Evolutionary conservation across 2,797 vertebrate genomes (phyloP).

Genomic region (Eutrigla gurnardus): DNA sequence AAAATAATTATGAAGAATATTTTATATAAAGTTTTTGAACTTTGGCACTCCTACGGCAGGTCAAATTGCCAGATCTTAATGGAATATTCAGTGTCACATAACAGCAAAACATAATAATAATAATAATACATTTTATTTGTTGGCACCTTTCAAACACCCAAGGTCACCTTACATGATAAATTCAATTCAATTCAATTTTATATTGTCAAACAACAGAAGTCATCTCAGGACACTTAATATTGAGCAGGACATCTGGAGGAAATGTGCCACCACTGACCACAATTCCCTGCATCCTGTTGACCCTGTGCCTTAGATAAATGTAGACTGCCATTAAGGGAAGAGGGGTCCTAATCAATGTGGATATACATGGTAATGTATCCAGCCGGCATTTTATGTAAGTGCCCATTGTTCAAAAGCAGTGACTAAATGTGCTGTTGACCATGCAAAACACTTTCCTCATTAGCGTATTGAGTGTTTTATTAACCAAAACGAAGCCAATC

Average conservation of each 20-base stretch:
- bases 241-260: too few relatives aligned
- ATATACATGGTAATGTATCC: background rate
- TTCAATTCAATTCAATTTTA: too few relatives aligned
- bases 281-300: background rate
- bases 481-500: conserved; percentile 61
- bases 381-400: background rate
- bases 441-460: conserved; percentile 11
- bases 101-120: too few relatives aligned
- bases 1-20: background rate
- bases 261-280: background rate
- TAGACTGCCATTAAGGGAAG: background rate
- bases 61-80: background rate
- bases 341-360: background rate
- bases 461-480: conserved; percentile 48
- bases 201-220: too few relatives aligned
- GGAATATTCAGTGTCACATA: background rate
- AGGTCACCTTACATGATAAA: too few relatives aligned
- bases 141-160: too few relatives aligned
- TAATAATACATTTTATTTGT: too few relatives aligned
- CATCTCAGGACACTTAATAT: too few relatives aligned
- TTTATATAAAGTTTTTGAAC: too few relatives aligned
- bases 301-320: background rate
- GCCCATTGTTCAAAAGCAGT: background rate
- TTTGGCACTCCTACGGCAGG: too few relatives aligned
- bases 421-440: conserved; percentile 5